Percentiles rank a stretch among this genome's conserved stretches.
phyloP scores from a whole-genome alignment of 2,797 vertebrate species.

The Scolopax bukidnonensis region DNA sequence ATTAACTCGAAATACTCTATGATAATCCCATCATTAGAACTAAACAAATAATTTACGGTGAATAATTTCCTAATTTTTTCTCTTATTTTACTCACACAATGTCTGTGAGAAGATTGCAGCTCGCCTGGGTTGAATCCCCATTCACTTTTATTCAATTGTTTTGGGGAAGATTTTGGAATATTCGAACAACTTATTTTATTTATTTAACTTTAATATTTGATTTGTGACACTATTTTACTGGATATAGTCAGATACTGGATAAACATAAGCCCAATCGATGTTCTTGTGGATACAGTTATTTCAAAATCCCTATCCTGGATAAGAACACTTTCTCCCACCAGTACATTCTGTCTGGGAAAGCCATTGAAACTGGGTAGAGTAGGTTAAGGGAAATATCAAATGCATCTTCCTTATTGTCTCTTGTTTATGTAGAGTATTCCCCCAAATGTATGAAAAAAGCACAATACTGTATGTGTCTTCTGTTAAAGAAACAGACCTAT shows the following conservation, averaged over 20 bases:
- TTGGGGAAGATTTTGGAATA: background rate
- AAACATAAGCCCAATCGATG: background rate
- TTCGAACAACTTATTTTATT: background rate
- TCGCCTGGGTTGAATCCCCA: background rate
- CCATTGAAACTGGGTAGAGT: accelerated
- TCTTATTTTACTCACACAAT: background rate
- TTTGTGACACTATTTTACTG: background rate
- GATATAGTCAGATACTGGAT: background rate
- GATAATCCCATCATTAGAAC: conserved; percentile 11
- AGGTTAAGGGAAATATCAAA: background rate
- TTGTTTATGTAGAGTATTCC: background rate
- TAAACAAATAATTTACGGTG: background rate
- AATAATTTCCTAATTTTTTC: background rate
- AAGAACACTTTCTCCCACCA: background rate
- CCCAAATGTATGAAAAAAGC: background rate
- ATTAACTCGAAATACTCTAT: background rate
- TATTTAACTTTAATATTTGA: background rate
- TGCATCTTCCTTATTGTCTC: background rate
- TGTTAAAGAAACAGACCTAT: background rate
- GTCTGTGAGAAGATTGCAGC: background rate
- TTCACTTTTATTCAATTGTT: background rate
- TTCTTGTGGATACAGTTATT: background rate
- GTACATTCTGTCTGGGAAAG: background rate
- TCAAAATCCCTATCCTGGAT: background rate
- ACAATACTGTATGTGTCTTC: background rate